Conservation (phyloP, 2,888 invertebrate genomes). For the Hyppa rectilinea region DNA sequence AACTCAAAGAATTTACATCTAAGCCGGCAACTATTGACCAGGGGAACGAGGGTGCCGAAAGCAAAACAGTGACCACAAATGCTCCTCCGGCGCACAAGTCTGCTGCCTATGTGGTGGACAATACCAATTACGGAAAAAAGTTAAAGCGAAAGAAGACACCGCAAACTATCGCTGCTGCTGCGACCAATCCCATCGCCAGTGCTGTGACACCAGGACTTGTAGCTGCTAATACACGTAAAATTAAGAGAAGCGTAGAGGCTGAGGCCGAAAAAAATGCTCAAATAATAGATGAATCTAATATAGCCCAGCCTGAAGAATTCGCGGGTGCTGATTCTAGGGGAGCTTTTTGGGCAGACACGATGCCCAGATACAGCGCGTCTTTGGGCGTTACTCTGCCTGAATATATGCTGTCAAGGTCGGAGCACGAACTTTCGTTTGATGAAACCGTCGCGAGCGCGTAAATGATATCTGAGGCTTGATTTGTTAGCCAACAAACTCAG, state of each 20-base stretch:
- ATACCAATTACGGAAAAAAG: conserved; percentile 82
- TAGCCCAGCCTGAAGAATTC: conserved; percentile 89
- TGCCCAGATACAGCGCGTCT: conserved; percentile 91
- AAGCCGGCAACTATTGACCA: conserved; percentile 82
- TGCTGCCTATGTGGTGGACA: conserved; percentile 84
- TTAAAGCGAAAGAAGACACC: conserved; percentile 85
- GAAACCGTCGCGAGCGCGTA: conserved; percentile 88
- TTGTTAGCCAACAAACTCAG: conserved; percentile 81
- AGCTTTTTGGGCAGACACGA: conserved; percentile 92
- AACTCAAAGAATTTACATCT: conserved; percentile 91
- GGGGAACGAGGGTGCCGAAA: conserved; percentile 83
- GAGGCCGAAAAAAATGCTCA: conserved; percentile 78
- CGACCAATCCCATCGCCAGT: conserved; percentile 73
- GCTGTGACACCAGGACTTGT: conserved; percentile 66
- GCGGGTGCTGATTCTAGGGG: conserved; percentile 90
- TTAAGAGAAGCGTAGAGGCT: conserved; percentile 82
- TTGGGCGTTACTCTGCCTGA: conserved; percentile 92
- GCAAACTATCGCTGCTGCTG: conserved; percentile 73
- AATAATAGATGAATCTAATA: conserved; percentile 81
- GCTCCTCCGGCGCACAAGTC: conserved; percentile 80
- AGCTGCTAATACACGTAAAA: conserved; percentile 68
- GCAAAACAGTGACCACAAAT: conserved; percentile 83
- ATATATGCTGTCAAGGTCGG: conserved; percentile 93
- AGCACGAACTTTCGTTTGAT: conserved; percentile 93
- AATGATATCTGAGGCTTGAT: conserved; percentile 72